These are phyloP conservation scores for Myotis daubentonii DNA, from an alignment of 2,797 vertebrate species.

Conservation along the genomic window DNA sequence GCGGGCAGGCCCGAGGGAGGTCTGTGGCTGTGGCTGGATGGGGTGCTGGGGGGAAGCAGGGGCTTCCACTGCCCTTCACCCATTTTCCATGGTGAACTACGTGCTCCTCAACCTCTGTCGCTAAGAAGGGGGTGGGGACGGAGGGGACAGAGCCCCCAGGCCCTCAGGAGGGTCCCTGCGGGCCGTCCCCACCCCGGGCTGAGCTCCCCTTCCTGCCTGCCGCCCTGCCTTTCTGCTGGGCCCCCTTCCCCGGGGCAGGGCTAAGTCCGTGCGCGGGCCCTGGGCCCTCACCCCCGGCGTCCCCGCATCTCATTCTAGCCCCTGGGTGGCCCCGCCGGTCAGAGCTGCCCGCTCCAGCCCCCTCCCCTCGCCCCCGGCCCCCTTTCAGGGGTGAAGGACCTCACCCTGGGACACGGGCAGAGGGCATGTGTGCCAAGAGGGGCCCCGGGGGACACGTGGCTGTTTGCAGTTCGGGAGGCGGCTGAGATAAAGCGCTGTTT, in stretches of 20 bases:
- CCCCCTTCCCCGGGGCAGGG: neutral
- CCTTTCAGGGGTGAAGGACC: slow-evolving; percentile 58
- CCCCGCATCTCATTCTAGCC: neutral
- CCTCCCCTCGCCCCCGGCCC: neutral
- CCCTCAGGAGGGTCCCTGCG: neutral
- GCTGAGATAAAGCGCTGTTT: slow-evolving; percentile 68
- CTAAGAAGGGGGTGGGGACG: neutral
- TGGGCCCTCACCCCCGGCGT: fast-evolving
- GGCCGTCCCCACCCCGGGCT: neutral
- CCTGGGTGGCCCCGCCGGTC: neutral
- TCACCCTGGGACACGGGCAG: slow-evolving; percentile 58
- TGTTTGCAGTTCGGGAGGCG: slow-evolving; percentile 70
- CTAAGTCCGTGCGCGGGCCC: neutral
- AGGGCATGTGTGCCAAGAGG: slow-evolving; percentile 71
- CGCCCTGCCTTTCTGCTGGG: neutral
- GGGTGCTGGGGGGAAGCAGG: too few relatives aligned
- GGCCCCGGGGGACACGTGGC: slow-evolving; percentile 62
- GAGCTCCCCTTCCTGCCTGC: too few relatives aligned
- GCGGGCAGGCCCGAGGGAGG: neutral
- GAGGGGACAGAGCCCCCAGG: too few relatives aligned
- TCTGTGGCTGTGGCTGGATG: fast-evolving
- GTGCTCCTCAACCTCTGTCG: neutral
- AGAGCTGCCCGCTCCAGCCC: neutral
- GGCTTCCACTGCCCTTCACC: neutral
- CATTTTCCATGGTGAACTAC: neutral